Evolutionary conservation across 1,140 invertebrate genomes (phyloP).

Genomic region (fruit fly (Drosophila melanogaster)): Release_6_plus_ISO1_MT NT_033777.3:23671501-23672000

Average conservation of each 20-base stretch:
- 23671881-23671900: no score
- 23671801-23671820: conserved; percentile 65
- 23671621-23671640: conserved; percentile 69
- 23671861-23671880: neutral
- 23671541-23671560: conserved; percentile 5
- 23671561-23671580: conserved; percentile 47
- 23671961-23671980: neutral
- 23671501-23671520: conserved; percentile 41
- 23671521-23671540: conserved; percentile 9
- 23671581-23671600: conserved; percentile 55
- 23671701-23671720: neutral
- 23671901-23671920: no score
- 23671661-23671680: conserved; percentile 43
- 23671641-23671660: conserved; percentile 73
- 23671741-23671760: conserved; percentile 39
- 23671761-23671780: conserved; percentile 43
- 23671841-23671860: neutral
- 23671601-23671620: conserved; percentile 68
- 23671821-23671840: conserved; percentile 32
- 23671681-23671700: conserved; percentile 19
- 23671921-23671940: neutral
- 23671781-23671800: conserved; percentile 63
- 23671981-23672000: neutral
- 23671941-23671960: neutral
- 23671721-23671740: conserved; percentile 69